Evolutionary conservation across 2,888 invertebrate species (phyloP).

Genomic region (Leptopilina syphax): DNA sequence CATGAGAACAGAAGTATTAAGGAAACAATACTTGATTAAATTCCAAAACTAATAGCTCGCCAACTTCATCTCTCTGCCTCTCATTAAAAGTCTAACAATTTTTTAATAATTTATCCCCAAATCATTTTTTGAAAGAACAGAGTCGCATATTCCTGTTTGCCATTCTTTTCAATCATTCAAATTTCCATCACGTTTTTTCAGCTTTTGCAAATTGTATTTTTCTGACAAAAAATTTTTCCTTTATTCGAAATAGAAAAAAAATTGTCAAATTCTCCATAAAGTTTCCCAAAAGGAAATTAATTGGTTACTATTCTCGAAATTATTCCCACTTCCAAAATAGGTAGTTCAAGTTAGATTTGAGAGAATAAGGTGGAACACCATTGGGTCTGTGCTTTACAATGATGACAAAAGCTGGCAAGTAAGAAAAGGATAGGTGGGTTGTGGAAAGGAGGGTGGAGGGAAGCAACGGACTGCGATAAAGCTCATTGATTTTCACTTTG

Average conservation of each 20-base stretch:
- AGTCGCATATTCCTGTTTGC: not conserved
- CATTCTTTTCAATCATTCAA: not conserved
- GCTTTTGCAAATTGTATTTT: not conserved
- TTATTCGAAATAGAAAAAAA: not conserved
- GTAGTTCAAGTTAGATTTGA: not conserved
- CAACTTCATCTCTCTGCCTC: not conserved
- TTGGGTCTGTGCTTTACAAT: not conserved
- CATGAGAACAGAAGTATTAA: constrained; percentile 10
- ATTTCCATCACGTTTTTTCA: not conserved
- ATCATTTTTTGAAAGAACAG: not conserved
- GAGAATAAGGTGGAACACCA: constrained; percentile 15
- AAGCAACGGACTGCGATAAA: constrained; percentile 47
- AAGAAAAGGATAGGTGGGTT: not conserved
- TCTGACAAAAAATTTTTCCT: not conserved
- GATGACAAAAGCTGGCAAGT: constrained; percentile 28
- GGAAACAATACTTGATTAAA: constrained; percentile 24
- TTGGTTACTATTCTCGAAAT: not conserved
- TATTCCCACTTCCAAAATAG: not conserved
- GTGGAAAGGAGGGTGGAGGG: not conserved
- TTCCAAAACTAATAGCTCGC: not conserved
- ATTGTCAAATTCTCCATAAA: too few species aligned
- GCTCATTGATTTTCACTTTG: constrained; percentile 68
- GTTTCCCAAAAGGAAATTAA: too few species aligned
- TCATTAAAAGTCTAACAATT: constrained; percentile 3
- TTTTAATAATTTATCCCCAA: not conserved